Conservation (phyloP, 2,888 invertebrate species). For the Biston stratarius region DNA sequence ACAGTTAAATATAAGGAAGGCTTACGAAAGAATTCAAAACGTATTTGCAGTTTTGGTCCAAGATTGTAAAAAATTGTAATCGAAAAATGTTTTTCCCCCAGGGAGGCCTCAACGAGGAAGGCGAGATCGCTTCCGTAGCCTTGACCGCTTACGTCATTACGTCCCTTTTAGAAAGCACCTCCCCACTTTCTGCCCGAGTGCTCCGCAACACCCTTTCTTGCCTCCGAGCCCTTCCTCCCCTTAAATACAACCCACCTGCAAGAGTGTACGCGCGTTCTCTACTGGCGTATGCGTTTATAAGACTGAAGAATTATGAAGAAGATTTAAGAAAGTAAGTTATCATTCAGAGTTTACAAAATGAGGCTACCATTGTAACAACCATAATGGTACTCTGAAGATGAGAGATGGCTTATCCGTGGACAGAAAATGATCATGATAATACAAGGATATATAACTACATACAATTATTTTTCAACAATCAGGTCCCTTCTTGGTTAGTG, state of each 20-base stretch:
- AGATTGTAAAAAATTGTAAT: too few species aligned
- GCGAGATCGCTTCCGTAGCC: constrained; percentile 85
- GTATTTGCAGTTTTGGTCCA: too few species aligned
- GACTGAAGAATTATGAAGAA: constrained; percentile 64
- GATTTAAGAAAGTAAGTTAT: constrained; percentile 50
- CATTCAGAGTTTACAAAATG: not conserved
- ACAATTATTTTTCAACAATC: too few species aligned
- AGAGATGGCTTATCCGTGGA: too few species aligned
- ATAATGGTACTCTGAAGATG: too few species aligned
- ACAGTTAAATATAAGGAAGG: too few species aligned
- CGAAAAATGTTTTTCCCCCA: constrained; percentile 51
- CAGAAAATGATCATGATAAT: too few species aligned
- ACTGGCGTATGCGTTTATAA: constrained; percentile 68
- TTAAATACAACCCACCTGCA: constrained; percentile 58
- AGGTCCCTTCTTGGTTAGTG: too few species aligned
- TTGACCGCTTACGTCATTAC: constrained; percentile 90
- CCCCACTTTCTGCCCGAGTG: constrained; percentile 75
- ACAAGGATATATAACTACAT: too few species aligned
- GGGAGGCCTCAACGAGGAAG: constrained; percentile 85
- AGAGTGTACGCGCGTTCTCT: constrained; percentile 70
- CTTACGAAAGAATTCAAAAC: too few species aligned
- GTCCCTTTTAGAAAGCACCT: constrained; percentile 87
- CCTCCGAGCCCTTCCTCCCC: constrained; percentile 77
- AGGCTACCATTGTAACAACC: too few species aligned
- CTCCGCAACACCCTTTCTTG: constrained; percentile 87